Evolutionary conservation across 1,140 invertebrate species (phyloP), one percentile per base, ranked within the genome.

Genomic region (Ceratina australensis): DNA sequence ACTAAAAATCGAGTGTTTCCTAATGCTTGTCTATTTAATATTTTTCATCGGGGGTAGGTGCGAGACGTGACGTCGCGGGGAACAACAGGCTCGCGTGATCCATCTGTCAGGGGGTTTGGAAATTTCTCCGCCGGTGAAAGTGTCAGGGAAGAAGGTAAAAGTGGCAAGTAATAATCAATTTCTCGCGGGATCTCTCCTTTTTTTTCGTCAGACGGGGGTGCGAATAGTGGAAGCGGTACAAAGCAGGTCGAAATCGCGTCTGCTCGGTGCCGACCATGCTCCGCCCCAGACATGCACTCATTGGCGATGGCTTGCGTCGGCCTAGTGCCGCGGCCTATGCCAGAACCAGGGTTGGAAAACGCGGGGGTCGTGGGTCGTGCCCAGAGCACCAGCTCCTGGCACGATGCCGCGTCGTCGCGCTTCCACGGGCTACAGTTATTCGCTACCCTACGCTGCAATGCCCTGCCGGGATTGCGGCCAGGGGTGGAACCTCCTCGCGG

Each of bases 271-370:
- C 81, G 79, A 85, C 86, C 83, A 89, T 79, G 90, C 89, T 88
- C 89, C 89, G 89, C 90, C 89, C 89, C 88, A 87, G 85, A 89
- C 86, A 89, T 90, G 87, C 89, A 90, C 86, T 90, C 89, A 91
- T 91, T 90, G 90, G 89, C 87, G 89, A 90, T 89, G 89, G 87
- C 84, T 86, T 84, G 89, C 90, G 89, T 91, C 89, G 89, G 89
- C 90, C 90, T 91, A 90, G 85, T 89, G 81, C 88, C 82, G 87
- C 87, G 90, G 90, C 90, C 90, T 91, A 91, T 91, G 82, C 90
- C 89, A 86, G 83, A 89, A 88, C 88, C 86, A 76, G 81, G 83
- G 82, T 87, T 89, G 89, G 85, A 84, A 84, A 88, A 85, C 76
- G 82, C 83, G 79, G 82, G 83, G 82, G 75, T 84, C 84, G 84